These are phyloP conservation scores for Tachysurus vachellii DNA, from an alignment of 2,113 vertebrate species.

Conservation along the genomic window DNA sequence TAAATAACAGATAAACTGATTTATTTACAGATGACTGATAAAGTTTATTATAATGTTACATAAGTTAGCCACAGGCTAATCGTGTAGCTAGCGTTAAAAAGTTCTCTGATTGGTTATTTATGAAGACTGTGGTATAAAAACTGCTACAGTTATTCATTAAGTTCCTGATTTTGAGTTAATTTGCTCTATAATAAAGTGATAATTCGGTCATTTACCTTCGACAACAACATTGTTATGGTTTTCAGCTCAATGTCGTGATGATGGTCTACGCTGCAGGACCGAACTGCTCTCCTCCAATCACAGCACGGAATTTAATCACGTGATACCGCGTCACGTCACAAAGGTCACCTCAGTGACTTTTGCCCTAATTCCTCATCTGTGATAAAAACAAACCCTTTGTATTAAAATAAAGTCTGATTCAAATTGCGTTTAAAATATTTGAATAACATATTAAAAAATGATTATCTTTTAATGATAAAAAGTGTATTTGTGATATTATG, in stretches of 20 bases:
- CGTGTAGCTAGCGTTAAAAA: neutral
- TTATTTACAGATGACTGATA: neutral
- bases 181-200: neutral
- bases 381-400: neutral
- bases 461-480: too few species aligned
- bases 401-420: neutral
- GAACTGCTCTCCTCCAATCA: constrained; percentile 38
- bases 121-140: neutral
- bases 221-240: constrained; percentile 41
- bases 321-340: neutral
- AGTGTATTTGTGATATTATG: too few species aligned
- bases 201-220: constrained; percentile 46
- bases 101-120: neutral
- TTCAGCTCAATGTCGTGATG: neutral
- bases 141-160: neutral
- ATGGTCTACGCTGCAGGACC: neutral
- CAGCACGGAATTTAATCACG: constrained; percentile 8
- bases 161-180: neutral
- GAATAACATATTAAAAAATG: too few species aligned
- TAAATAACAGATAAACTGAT: neutral
- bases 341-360: constrained; percentile 26
- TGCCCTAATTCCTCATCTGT: constrained; percentile 41
- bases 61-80: neutral
- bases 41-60: neutral
- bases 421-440: neutral